These are phyloP conservation scores for Mus minutoides DNA, from an alignment of 2,797 vertebrate genomes.

Conservation along the genomic window DNA sequence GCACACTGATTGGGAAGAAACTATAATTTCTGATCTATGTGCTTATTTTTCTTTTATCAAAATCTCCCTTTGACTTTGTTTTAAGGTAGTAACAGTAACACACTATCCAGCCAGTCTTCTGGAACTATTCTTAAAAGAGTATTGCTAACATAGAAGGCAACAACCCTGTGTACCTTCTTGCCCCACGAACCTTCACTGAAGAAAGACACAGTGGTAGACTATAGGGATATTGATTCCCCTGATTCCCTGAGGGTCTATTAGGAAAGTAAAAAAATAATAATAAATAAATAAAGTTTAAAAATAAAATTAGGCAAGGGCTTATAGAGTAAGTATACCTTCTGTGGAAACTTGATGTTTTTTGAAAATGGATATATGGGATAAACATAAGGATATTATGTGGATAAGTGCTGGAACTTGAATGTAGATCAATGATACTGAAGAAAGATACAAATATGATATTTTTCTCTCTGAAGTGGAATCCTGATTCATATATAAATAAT, in stretches of 20 bases:
- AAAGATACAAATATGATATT: not conserved
- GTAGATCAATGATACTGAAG: not conserved
- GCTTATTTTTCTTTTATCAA: not conserved
- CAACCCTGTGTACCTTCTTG: fast-evolving
- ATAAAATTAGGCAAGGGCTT: not conserved
- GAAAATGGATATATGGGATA: not conserved
- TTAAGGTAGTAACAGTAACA: not conserved
- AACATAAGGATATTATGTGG: not conserved
- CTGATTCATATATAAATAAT: not conserved
- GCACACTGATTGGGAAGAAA: not conserved
- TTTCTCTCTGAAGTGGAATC: not conserved
- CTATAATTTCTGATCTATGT: not conserved
- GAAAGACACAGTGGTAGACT: not conserved
- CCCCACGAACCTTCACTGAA: not conserved
- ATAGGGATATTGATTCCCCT: not conserved
- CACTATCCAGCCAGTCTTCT: not conserved
- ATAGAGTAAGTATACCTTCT: not conserved
- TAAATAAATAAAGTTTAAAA: not conserved
- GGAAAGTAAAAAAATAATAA: not conserved
- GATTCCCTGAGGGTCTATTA: not conserved
- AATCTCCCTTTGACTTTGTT: not conserved
- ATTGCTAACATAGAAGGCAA: not conserved
- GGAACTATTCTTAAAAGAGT: not conserved
- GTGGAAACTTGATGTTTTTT: not conserved
- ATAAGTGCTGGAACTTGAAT: not conserved